Base-by-base conservation (phyloP, 2,888 invertebrate genomes). In the Ferrisia virgata region DNA sequence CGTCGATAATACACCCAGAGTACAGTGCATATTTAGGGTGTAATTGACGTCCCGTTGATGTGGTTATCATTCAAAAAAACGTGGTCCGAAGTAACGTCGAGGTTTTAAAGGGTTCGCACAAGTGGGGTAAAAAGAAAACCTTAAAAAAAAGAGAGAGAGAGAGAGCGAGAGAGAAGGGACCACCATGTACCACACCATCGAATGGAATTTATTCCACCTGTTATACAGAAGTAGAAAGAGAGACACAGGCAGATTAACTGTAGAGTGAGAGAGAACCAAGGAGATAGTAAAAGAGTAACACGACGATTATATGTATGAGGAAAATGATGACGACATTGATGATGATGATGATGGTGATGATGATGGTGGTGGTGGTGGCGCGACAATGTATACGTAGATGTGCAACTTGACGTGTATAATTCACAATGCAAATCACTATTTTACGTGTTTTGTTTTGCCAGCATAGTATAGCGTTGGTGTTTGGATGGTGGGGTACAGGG, bases 381-480 rank as follows among this genome's bases (percentile, higher is more conserved):
- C 72, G 33, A 28, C 64, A 28, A n/a, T n/a, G n/a, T n/a, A n/a
- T n/a, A n/a, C n/a, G n/a, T n/a, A n/a, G n/a, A n/a, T n/a, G 25
- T n/a, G 5, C 81, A 58, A 81, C 58, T 82, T 82, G 82, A 82
- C 83, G 72, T 76, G 43, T 83, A n/a, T n/a, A 83, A 83, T 83
- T 83, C 83, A 83, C 83, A 76, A 83, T 83, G 83, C 83, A 83
- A 76, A 83, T 83, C 83, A 83, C 83, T 47, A 83, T 83, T 83
- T 83, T 83, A 43, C 76, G 83, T 83, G 43, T 83, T 76, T 76
- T 82, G 64, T 69, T 82, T 82, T 40, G 72, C 36, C 82, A 82
- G 5, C 31, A 15, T 33, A 36, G 36, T 18, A 9, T 76, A n/a
- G n/a, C 72, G 36, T 13, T n/a, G n/a, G 47, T n/a, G 72, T n/a